Base-by-base conservation (phyloP, 2,797 vertebrate genomes). In the Dipus sagitta region DNA sequence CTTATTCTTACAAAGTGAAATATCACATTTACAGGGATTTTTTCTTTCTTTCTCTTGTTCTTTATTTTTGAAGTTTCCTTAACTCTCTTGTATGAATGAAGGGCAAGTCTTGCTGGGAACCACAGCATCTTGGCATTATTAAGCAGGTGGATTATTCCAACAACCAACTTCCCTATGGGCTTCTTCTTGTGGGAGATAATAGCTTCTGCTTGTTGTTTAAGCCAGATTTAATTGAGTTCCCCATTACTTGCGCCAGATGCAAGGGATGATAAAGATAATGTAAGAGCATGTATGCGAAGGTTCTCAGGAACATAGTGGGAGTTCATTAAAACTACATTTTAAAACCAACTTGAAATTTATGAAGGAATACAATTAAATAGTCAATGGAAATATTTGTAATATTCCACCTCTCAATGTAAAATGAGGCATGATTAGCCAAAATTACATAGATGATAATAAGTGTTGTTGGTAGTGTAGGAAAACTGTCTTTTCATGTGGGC, bases 211-310 rank as follows among this genome's bases (percentile, higher is more conserved):
- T 84, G 86, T 92, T 95, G 86, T 90, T 90, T 94, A 90, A 89
- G 78, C 82, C 67, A 87, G 47, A 58, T 90, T 94, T 87, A 94
- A 83, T 87, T 92, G 90, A 90, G 80, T 86, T 92, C 87, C 47
- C 65, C 82, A 90, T 92, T 84, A 92, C 78, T 94, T 92, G 72
- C 52, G 78, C 74, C 78, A 92, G 83, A 96, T 92, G 83, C 87
- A 92, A 92, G 42, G n/a, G 67, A 79, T 90, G 92, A 87, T 87
- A 94, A 92, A 90, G 86, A 92, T 87, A 90, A 90, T 83, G 64
- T 76, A 81, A 75, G 76, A 85, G 82, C 74, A 78, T 32, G 47
- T 62, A 64, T 81, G 81, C 12, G 54, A 93, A 91, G 38, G 85
- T 90, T 84, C 26, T 26, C 34, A 21, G 32, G 65, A 92, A 91